These are phyloP conservation scores for Eretmocerus hayati DNA, from an alignment of 2,888 invertebrate genomes.

Conservation along the genomic window DNA sequence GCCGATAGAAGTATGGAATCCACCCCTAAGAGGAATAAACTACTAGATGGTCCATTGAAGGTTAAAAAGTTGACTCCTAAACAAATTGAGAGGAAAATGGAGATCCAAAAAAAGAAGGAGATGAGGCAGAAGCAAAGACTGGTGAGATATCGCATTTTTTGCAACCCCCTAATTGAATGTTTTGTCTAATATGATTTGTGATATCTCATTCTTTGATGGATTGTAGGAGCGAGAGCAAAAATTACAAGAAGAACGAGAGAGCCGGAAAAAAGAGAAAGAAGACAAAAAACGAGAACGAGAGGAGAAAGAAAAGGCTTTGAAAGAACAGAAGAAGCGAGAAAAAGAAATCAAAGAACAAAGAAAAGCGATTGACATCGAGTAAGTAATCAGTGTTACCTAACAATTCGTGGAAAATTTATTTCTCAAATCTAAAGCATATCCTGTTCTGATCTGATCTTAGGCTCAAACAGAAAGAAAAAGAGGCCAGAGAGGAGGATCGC, in stretches of 20 bases:
- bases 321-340: slow-evolving; percentile 48
- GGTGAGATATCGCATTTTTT: slow-evolving; percentile 39
- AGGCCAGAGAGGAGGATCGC: slow-evolving; percentile 53
- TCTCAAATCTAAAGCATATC: slow-evolving; percentile 5
- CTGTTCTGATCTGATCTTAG: slow-evolving; percentile 13
- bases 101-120: slow-evolving; percentile 54
- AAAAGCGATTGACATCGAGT: slow-evolving; percentile 43
- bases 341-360: slow-evolving; percentile 42
- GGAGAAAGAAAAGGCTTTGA: slow-evolving; percentile 46
- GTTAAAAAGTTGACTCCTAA: slow-evolving; percentile 42
- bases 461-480: slow-evolving; percentile 45
- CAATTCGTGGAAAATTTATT: too few species aligned
- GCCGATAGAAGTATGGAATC: slow-evolving; percentile 17
- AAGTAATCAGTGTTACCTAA: slow-evolving; percentile 26
- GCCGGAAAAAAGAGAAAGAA: slow-evolving; percentile 29
- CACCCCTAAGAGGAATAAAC: slow-evolving; percentile 11
- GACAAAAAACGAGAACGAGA: slow-evolving; percentile 39
- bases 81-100: slow-evolving; percentile 53
- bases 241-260: slow-evolving; percentile 46
- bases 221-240: slow-evolving; percentile 52
- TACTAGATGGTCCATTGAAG: slow-evolving; percentile 8
- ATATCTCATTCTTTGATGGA: neutral
- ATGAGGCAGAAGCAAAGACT: slow-evolving; percentile 51
- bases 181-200: neutral
- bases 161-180: slow-evolving; percentile 4